Conservation (phyloP, 2,888 invertebrate genomes). For the Heliothis peltigera region DNA sequence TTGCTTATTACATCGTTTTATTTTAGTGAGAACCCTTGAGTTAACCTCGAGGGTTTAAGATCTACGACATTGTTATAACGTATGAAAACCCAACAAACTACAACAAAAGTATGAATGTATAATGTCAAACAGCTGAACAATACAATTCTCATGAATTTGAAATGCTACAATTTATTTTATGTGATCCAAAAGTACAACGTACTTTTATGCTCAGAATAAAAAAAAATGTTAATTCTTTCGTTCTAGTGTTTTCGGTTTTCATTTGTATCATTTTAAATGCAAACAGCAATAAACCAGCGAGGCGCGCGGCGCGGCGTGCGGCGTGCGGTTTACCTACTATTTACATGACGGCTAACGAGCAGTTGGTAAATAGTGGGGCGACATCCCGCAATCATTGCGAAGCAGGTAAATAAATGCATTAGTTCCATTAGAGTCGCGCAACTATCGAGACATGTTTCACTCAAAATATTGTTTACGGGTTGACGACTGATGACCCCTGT, state of each 20-base stretch:
- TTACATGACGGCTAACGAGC: slow-evolving; percentile 4
- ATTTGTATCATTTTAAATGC: not conserved
- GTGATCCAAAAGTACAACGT: not conserved
- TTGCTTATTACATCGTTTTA: slow-evolving; percentile 81
- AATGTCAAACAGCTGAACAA: not conserved
- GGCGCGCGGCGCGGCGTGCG: slow-evolving; percentile 6
- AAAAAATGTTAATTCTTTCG: not conserved
- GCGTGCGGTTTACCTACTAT: slow-evolving; percentile 17
- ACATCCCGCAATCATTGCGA: slow-evolving; percentile 10
- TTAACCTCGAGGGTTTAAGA: not conserved
- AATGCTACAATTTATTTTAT: too few species aligned
- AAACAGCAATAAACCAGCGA: not conserved
- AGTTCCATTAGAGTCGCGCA: slow-evolving; percentile 23
- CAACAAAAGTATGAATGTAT: not conserved
- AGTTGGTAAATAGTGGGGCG: slow-evolving; percentile 23
- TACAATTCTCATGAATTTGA: not conserved
- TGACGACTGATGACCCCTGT: slow-evolving; percentile 68
- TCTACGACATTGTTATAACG: not conserved
- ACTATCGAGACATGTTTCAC: slow-evolving; percentile 24
- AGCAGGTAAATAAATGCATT: slow-evolving; percentile 8
- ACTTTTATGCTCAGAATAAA: not conserved
- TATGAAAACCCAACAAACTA: not conserved
- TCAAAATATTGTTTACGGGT: slow-evolving; percentile 24
- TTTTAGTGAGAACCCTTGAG: slow-evolving; percentile 52
- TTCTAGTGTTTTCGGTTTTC: not conserved